A percentile compares a stretch with the other conserved stretches of the same genome.
These are phyloP conservation scores for Phenganax marumi DNA, from an alignment of 92 coral and sea anemone species.

Conservation along the genomic window DNA sequence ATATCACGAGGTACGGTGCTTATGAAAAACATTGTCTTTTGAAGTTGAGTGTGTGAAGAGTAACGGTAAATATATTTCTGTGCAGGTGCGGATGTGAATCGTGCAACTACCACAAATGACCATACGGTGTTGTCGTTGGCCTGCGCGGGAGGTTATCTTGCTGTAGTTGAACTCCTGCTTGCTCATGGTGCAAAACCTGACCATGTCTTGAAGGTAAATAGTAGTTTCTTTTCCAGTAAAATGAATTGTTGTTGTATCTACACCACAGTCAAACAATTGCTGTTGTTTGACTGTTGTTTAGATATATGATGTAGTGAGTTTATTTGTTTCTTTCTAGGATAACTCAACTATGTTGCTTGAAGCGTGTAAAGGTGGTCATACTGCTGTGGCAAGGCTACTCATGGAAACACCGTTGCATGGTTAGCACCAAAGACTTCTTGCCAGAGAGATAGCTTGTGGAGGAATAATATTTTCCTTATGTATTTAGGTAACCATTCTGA, in stretches of 20 bases:
- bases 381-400: conserved; percentile 88
- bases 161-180: conserved; percentile 90
- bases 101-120: conserved; percentile 91
- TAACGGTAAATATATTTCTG: neutral
- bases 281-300: too few species aligned
- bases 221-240: neutral
- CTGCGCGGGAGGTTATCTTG: conserved; percentile 97
- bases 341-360: conserved; percentile 93
- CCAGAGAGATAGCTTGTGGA: too few species aligned
- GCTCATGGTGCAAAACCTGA: conserved; percentile 97
- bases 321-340: conserved; percentile 56
- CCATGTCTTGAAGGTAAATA: conserved; percentile 83
- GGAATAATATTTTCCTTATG: too few species aligned
- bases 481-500: conserved; percentile 67
- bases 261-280: too few species aligned
- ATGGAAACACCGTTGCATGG: conserved; percentile 86
- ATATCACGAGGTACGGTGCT: conserved; percentile 78
- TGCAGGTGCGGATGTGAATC: conserved; percentile 92
- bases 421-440: too few species aligned
- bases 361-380: conserved; percentile 98
- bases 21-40: too few species aligned
- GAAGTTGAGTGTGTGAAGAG: neutral
- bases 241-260: too few species aligned
- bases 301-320: neutral
- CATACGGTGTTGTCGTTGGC: conserved; percentile 98